Evolutionary conservation across 2,797 vertebrate genomes (phyloP).

Genomic region (Crenichthys baileyi): DNA sequence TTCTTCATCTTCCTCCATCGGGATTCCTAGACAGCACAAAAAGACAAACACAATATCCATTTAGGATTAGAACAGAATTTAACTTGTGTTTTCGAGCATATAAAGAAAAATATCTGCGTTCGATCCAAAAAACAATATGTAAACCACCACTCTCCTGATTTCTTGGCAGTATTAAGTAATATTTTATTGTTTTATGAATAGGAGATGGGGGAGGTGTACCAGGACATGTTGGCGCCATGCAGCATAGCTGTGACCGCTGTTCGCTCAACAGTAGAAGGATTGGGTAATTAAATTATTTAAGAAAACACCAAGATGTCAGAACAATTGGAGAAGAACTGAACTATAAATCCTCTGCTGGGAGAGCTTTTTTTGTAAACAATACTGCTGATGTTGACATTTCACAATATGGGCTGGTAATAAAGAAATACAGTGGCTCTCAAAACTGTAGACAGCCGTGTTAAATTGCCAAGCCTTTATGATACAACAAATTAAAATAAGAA

Average conservation of each 20-base stretch:
- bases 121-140: neutral
- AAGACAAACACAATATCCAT: conserved; percentile 10
- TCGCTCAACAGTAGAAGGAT: conserved; percentile 26
- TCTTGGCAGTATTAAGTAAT: neutral
- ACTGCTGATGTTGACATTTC: conserved; percentile 27
- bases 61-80: conserved; percentile 28
- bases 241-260: conserved; percentile 31
- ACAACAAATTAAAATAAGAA: neutral
- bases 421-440: too few relatives aligned
- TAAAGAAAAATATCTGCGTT: conserved; percentile 6
- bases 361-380: neutral
- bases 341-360: conserved; percentile 34
- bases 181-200: conserved; percentile 13
- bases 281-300: conserved; percentile 71
- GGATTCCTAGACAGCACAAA: conserved; percentile 86
- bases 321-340: conserved; percentile 51
- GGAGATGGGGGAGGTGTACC: neutral
- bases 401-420: neutral
- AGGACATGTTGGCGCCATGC: conserved; percentile 16
- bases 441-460: too few relatives aligned
- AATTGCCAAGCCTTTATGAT: neutral
- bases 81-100: conserved; percentile 2
- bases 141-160: neutral
- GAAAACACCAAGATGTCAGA: conserved; percentile 66
- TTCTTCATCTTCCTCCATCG: conserved; percentile 91